Evolutionary conservation across 1,140 invertebrate genomes (phyloP), one percentile per base, ranked within the genome.

Genomic region (Lepidotrigona ventralis): DNA sequence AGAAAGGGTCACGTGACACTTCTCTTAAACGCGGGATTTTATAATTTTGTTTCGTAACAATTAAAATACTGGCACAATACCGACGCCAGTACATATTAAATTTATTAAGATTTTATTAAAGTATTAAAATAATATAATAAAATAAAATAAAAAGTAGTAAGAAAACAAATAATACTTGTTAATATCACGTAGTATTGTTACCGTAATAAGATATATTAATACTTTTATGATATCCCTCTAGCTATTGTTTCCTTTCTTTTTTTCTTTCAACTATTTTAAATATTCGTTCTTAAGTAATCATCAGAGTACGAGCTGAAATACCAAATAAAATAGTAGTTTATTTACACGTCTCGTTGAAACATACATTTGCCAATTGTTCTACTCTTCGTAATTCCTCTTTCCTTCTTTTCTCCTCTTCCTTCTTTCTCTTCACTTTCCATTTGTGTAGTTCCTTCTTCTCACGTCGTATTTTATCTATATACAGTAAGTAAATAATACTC

Each of bases 271-370:
- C 0, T 39, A 33, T 51, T 15, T 21, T 53, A 53, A 78, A 66
- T 33, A 60, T n/a, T 60, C 19, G n/a, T 33, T 19, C 17, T 66
- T 33, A 33, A 33, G 1, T 33, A 69, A 23, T 69, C 39, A 39
- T 39, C 19, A 66, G 58, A 79, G 6, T 4, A n/a, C n/a, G n/a
- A n/a, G 17, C 1, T 54, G 11, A 71, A 58, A 15, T 19, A 21
- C 17, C 4, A 70, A 56, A 15, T 58, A 15, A 14, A 33, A 23
- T 29, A n/a, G 9, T 51, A 63, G 21, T 77, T 77, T 68, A 82
- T 69, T 82, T 69, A 58, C 73, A 84, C 15, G 11, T 73, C 19
- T 72, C 60, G 17, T 39, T 54, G 29, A 74, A 60, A 81, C 63
- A 81, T 21, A 68, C 26, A n/a, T 74, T 66, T 19, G 26, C 33